Evolutionary conservation across 2,113 vertebrate species (phyloP), one percentile per base, ranked within the genome.

Genomic region (Synodontis membranacea): DNA sequence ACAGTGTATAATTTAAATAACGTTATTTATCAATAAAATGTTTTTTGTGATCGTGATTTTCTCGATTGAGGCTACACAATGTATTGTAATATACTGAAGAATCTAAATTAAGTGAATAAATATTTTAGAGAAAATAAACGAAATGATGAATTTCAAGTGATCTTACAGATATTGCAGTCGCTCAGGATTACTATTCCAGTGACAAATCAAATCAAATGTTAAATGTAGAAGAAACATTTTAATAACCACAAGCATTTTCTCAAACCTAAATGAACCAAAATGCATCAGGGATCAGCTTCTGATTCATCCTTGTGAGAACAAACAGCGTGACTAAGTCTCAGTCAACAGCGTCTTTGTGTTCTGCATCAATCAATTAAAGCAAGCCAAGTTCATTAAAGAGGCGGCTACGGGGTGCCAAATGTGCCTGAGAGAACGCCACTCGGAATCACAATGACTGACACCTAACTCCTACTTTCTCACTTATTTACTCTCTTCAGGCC

Each of bases 301-400:
- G 84, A 88, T 80, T 89, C 85, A 81, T 60, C 39, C 82, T 48
- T 84, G 64, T 84, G 68, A 86, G 81, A 82, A 50, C 42, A 82
- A 82, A 56, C 28, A 78, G 70, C 74, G 37, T 83, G 88, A 89
- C 68, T 82, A 83, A 85, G 84, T 70, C 88, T 87, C 85, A 75
- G 80, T 89, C 82, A 86, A 84, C 85, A 68, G 37, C 23, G 48
- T 48, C 74, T 87, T 87, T 87, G 58, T 87, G 46, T 87, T 85
- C 68, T 21, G 74, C 82, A 89, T 80, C 75, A 89, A 84, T 83
- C 88, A 87, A 85, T 87, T 87, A 89, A 87, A 80, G 74, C 64
- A 37, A 81, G 75, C 76, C 54, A 64, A 88, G 88, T 83, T 89
- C 50, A 85, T 82, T 82, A 83, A 76, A 82, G 50, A 34, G 31